phyloP scores from a whole-genome alignment of 2,797 vertebrate species.

The Denticeps clupeoides region DNA sequence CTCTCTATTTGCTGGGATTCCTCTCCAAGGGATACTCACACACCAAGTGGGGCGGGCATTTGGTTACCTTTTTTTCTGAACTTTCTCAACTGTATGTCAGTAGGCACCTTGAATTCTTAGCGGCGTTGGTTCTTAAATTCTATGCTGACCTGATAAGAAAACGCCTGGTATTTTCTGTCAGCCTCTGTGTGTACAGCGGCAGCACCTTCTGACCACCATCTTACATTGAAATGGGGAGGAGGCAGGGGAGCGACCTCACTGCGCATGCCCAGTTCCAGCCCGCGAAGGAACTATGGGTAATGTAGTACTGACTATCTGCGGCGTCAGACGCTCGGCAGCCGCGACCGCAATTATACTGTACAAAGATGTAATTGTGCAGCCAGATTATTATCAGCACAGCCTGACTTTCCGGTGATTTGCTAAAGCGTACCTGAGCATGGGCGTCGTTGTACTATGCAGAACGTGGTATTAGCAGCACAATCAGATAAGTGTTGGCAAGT shows the following conservation, averaged over 20 bases:
- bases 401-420: too few relatives aligned
- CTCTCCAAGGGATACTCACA: slow-evolving; percentile 39
- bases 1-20: slow-evolving; percentile 33
- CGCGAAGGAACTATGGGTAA: slow-evolving; percentile 23
- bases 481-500: too few relatives aligned
- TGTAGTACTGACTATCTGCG: slow-evolving; percentile 26
- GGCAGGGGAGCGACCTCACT: slow-evolving; percentile 23
- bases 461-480: too few relatives aligned
- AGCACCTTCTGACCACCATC: slow-evolving; percentile 47
- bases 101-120: slow-evolving; percentile 22
- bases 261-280: slow-evolving; percentile 34
- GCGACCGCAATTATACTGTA: too few relatives aligned
- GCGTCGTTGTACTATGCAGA: too few relatives aligned
- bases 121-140: slow-evolving; percentile 19
- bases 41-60: slow-evolving; percentile 31
- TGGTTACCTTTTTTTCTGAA: slow-evolving; percentile 30
- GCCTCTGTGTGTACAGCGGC: slow-evolving; percentile 34
- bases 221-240: slow-evolving; percentile 42
- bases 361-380: too few relatives aligned
- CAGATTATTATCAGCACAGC: too few relatives aligned
- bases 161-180: slow-evolving; percentile 30
- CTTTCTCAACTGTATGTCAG: slow-evolving; percentile 19
- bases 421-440: too few relatives aligned
- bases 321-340: too few relatives aligned
- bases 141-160: slow-evolving; percentile 27